These are phyloP conservation scores for Drosophila nebulosa DNA, from an alignment of 1,140 invertebrate genomes.

Conservation along the genomic window DNA sequence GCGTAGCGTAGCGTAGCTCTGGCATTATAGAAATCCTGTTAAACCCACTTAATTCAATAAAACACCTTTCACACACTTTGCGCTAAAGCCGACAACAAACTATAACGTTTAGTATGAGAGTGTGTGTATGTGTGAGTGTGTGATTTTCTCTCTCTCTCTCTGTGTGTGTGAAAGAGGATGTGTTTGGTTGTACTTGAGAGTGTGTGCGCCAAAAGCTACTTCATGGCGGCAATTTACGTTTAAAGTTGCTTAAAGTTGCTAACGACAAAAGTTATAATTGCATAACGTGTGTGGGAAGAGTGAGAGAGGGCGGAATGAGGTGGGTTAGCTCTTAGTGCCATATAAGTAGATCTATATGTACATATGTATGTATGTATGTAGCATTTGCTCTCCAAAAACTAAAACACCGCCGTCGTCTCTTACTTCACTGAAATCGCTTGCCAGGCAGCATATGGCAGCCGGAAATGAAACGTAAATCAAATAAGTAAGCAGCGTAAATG, in stretches of 20 bases:
- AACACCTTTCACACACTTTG: constrained; percentile 77
- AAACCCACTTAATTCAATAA: constrained; percentile 79
- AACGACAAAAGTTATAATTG: constrained; percentile 81
- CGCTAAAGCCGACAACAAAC: constrained; percentile 76
- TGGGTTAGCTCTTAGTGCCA: constrained; percentile 12
- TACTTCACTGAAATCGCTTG: constrained; percentile 55
- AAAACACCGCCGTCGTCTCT: constrained; percentile 27
- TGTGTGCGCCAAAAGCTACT: constrained; percentile 74
- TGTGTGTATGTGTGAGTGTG: constrained; percentile 14
- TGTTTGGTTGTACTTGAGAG: constrained; percentile 47
- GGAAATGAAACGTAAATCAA: constrained; percentile 80
- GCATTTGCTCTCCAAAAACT: constrained; percentile 25
- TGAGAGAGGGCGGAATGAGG: background rate
- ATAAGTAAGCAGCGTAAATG: constrained; percentile 77
- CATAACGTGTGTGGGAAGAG: constrained; percentile 62
- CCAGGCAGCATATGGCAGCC: constrained; percentile 77
- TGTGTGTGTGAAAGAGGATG: constrained; percentile 2
- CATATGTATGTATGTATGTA: background rate
- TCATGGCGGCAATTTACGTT: constrained; percentile 80
- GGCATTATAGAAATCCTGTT: constrained; percentile 79
- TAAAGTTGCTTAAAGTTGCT: constrained; percentile 80
- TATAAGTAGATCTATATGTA: constrained; percentile 7
- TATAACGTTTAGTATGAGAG: constrained; percentile 50
- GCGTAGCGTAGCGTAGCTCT: constrained; percentile 39
- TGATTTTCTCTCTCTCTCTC: background rate